Base-by-base conservation (phyloP, 35 echinoderm and acorn worm genomes). In the Patiria miniata region DNA sequence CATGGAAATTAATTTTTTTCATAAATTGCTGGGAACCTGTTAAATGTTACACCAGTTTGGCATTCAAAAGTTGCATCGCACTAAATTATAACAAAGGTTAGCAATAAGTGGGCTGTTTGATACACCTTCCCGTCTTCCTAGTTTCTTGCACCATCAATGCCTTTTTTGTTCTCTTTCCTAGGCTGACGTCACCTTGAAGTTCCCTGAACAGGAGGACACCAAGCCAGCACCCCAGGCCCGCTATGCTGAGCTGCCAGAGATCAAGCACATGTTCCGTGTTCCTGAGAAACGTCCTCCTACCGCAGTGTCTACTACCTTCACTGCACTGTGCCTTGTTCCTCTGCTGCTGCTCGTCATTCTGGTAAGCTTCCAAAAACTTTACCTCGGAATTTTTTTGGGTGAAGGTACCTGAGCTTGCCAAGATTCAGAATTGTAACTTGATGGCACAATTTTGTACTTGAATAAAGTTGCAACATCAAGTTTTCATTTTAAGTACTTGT, bases 221-320 rank as follows among this genome's bases (percentile, higher is more conserved):
- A 89, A 83, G 51, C 83, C 82, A 33, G 85, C 85, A 2, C 8
- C 52, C 37, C 84, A 93, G 40, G 81, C 77, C 7, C 86, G 87
- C 23, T 98, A 94, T 79, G 68, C 51, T n/a, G 61, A 91, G 80
- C 81, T 91, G 47, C 91, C 91, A 8, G 81, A 91, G 38, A 93
- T 98, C 26, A 79, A 94, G 10, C 95, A 98, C 86, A 94, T 94
- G 86, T 98, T 98, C 91, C 88, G 95, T n/a, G 80, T 87, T 0
- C 88, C 95, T 33, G 92, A 94, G 92, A 98, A 98, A 58, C 88
- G 92, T 9, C 95, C 95, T 51, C 89, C 95, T 0, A 82, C 83
- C 0, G 56, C 82, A 0, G 86, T 98, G 78, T 98, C 95, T 61
- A 94, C 86, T 54, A 59, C 92, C 32, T 98, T 98, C 60, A 91